These are phyloP conservation scores for Ptyas mucosa DNA, from an alignment of 2,113 vertebrate genomes.

Conservation along the genomic window DNA sequence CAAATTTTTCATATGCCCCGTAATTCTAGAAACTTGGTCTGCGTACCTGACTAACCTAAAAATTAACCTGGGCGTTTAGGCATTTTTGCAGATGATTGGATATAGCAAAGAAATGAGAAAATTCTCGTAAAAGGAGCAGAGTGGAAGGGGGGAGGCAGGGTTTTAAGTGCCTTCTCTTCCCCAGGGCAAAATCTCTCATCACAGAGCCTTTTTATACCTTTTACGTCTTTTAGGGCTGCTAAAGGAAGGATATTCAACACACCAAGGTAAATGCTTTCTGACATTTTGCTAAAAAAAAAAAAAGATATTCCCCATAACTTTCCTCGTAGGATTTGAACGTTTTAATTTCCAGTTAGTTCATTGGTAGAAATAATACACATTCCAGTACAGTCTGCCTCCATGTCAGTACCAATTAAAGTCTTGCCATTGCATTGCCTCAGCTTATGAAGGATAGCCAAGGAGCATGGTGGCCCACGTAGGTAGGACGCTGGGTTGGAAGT, in stretches of 20 bases:
- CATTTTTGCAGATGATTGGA: background rate
- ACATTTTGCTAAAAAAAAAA: background rate
- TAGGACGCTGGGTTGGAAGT: no score
- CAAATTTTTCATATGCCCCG: background rate
- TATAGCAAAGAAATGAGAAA: background rate
- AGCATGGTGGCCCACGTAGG: no score
- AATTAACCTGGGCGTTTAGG: background rate
- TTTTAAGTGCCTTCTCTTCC: background rate
- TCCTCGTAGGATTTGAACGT: background rate
- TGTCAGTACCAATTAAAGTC: no score
- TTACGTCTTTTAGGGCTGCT: background rate
- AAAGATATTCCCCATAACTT: background rate
- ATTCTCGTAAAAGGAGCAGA: background rate
- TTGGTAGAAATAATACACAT: no score
- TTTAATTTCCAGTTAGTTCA: no score
- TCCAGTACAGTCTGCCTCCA: no score
- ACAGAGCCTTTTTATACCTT: background rate
- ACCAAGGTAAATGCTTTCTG: background rate
- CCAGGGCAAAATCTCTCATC: background rate
- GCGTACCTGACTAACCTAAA: background rate
- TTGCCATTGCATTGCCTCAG: no score
- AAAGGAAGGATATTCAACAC: background rate
- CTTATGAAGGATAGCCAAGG: no score
- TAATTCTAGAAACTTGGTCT: background rate
- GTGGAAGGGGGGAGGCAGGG: background rate